phyloP scores from a whole-genome alignment of 2,888 invertebrate genomes.

The Euphydryas editha region DNA sequence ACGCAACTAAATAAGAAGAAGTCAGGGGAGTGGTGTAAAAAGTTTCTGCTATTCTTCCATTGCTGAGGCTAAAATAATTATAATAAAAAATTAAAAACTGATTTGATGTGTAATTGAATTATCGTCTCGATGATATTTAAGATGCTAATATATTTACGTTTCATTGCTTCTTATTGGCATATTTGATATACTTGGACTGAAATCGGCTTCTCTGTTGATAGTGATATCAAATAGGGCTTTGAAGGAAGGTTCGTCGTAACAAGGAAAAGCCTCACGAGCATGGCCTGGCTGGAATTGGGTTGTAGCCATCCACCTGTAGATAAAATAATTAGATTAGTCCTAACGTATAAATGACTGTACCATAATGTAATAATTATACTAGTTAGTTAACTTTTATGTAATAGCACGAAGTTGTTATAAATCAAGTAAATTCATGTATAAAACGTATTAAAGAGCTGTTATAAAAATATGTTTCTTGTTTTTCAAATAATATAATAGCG shows the following conservation, averaged over 20 bases:
- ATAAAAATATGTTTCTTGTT: too few species aligned
- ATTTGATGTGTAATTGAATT: neutral
- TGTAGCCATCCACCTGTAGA: conserved; percentile 87
- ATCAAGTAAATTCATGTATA: too few species aligned
- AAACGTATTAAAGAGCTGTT: too few species aligned
- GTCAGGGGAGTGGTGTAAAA: conserved; percentile 86
- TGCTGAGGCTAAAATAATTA: conserved; percentile 45
- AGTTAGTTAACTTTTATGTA: too few species aligned
- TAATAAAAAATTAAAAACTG: neutral
- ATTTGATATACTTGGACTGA: conserved; percentile 84
- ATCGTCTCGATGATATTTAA: neutral
- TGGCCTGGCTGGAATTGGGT: conserved; percentile 92
- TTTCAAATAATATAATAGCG: too few species aligned
- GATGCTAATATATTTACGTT: conserved; percentile 50
- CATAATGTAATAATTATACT: too few species aligned
- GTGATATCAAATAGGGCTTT: conserved; percentile 90
- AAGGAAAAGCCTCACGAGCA: conserved; percentile 92
- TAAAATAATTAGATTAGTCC: neutral
- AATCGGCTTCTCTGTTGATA: conserved; percentile 82
- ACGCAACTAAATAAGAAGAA: conserved; percentile 93
- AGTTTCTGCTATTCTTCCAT: conserved; percentile 61
- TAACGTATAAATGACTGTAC: neutral
- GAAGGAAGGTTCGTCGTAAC: conserved; percentile 93
- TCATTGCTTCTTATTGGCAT: conserved; percentile 81
- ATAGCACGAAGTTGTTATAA: too few species aligned